Evolutionary conservation across 2,888 invertebrate species (phyloP).

Genomic region (Odiellus spinosus): DNA sequence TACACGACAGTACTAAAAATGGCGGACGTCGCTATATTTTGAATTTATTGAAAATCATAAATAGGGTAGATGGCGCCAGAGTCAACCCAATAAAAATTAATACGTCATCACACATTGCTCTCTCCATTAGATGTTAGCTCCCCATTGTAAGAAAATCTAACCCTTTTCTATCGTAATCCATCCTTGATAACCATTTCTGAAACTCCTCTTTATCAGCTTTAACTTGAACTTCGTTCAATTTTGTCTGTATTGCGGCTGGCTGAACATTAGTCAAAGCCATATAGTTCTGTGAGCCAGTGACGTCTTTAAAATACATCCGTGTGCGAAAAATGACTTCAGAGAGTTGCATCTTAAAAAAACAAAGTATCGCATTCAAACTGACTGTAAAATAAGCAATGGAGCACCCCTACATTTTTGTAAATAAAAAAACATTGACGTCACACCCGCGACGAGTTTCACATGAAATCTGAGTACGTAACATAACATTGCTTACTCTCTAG

Average conservation of each 20-base stretch:
- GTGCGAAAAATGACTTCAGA: constrained; percentile 95
- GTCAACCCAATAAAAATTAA: no score
- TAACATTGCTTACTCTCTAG: not conserved
- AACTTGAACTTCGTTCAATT: constrained; percentile 65
- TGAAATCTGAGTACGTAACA: no score
- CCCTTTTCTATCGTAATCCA: constrained; percentile 88
- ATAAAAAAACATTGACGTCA: no score
- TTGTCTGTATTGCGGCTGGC: constrained; percentile 41
- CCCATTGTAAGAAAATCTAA: no score
- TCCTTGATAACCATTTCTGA: constrained; percentile 72
- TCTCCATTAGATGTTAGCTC: no score
- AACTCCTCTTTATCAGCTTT: constrained; percentile 53
- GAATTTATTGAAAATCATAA: no score
- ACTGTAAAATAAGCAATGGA: not conserved
- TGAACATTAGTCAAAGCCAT: constrained; percentile 58
- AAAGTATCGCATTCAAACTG: not conserved
- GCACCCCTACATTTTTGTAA: no score
- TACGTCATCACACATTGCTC: no score
- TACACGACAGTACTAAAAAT: no score
- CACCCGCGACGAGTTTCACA: no score
- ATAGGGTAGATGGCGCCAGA: no score
- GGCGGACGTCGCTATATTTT: no score
- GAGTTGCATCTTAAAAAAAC: constrained; percentile 61
- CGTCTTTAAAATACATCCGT: constrained; percentile 79
- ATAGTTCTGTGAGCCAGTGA: constrained; percentile 63